Evolutionary conservation across 2,888 invertebrate genomes (phyloP), one percentile per base, ranked within the genome.

Genomic region (Arctia plantaginis): DNA sequence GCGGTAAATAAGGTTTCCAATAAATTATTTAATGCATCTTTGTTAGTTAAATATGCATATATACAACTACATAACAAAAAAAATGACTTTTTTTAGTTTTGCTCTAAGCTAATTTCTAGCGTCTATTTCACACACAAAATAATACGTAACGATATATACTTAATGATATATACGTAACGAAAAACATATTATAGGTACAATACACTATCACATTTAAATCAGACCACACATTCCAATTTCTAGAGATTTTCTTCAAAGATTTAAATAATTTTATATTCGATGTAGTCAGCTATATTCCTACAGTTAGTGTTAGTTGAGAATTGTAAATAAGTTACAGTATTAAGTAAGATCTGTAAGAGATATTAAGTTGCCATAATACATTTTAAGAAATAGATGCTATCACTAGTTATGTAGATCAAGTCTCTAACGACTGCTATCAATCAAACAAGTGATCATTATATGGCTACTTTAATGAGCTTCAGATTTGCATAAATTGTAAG

Each of bases 141-240:
- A 72, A 68, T 66, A n/a, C n/a, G n/a, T n/a, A n/a, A n/a, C n/a
- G n/a, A n/a, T n/a, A n/a, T n/a, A n/a, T n/a, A n/a, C n/a, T n/a
- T n/a, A n/a, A n/a, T n/a, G n/a, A n/a, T n/a, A n/a, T 70, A 33
- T 68, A 27, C 44, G 39, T 67, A 15, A 51, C 30, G 51, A 71
- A 51, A 67, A 79, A 67, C 55, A 75, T 51, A 66, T 13, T 47
- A 73, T 64, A 70, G 44, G 44, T 35, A 39, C 55, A 39, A 39
- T 47, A 82, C 73, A 76, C 81, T 89, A 89, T 89, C 89, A 90
- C 89, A 88, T 88, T 71, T 77, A 80, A n/a, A 84, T 89, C 90
- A 89, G 90, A 88, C 89, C 87, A 86, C 77, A 82, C 73, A 83
- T 82, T 79, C 69, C 69, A 41, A 72, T 76, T 62, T 55, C 27